Percentiles rank a stretch among this genome's conserved stretches.
These are phyloP conservation scores for Rhopilema esculentum DNA, from an alignment of 30 jellyfish, hydroid and myxozoan species.

Conservation along the genomic window DNA sequence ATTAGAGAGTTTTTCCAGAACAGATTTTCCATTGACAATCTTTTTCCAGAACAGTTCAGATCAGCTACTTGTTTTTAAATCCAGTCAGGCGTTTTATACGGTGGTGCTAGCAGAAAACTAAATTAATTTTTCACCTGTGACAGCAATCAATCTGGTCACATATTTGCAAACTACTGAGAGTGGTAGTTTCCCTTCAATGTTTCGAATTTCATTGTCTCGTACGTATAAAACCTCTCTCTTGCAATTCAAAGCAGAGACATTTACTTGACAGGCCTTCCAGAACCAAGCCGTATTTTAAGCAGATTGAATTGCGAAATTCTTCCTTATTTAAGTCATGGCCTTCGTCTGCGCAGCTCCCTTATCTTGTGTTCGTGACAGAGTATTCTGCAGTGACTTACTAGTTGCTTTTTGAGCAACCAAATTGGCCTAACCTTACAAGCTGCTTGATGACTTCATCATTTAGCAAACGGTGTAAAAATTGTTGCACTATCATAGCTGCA, in stretches of 20 bases:
- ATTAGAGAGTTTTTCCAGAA: no score
- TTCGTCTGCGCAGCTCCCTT: no score
- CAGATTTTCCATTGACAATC: no score
- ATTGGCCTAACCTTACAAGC: no score
- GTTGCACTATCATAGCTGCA: no score
- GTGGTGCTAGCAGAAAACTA: slow-evolving; percentile 31
- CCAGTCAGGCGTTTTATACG: slow-evolving; percentile 44
- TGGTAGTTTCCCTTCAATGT: no score
- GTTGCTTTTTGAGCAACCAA: no score
- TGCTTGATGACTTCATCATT: no score
- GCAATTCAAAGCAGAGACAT: slow-evolving; percentile 23
- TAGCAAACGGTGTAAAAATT: no score
- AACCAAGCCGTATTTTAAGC: slow-evolving; percentile 39
- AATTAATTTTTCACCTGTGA: slow-evolving; percentile 33
- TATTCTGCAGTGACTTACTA: no score
- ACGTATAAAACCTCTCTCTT: slow-evolving; percentile 7
- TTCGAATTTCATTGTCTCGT: slow-evolving; percentile 25
- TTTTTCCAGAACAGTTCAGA: no score
- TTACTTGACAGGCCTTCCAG: slow-evolving; percentile 46
- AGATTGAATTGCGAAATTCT: slow-evolving; percentile 37
- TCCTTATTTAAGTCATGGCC: slow-evolving; percentile 8
- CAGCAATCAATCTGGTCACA: slow-evolving; percentile 38
- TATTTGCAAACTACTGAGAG: slow-evolving; percentile 33
- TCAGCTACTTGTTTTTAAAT: slow-evolving; percentile 28
- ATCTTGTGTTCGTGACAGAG: no score